Base-by-base conservation (phyloP, 2,113 vertebrate genomes). In the Mesoclemmys tuberculata region DNA sequence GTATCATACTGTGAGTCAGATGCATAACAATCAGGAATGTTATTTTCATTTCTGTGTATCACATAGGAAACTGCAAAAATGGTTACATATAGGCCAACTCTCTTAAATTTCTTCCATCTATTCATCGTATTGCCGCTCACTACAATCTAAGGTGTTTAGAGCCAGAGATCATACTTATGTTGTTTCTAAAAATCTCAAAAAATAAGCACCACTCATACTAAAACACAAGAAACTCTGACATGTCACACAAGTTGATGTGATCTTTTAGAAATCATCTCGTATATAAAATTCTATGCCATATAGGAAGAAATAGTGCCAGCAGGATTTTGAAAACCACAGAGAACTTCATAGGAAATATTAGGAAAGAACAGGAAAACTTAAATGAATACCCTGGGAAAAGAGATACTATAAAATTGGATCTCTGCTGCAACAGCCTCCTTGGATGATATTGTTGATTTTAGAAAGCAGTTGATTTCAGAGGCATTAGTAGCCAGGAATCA, bases 241-340 rank as follows among this genome's bases (percentile, higher is more conserved):
- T 82, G 84, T 96, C 94, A 95, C 54, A 89, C 38, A 92, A 75
- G 56, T 31, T 96, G 90, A 96, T 96, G 92, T 97, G 82, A 90
- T 96, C 84, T 93, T 97, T 92, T 85, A 61, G 74, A 97, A 97
- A 93, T 84, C 46, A 86, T 84, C 95, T 91, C 74, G 38, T 61
- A 84, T 61, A 87, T 90, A 97, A 90, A 82, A 94, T 94, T 78
- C 16, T 94, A 90, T 93, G 80, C 46, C 9, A 3, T 75, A 44
- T 92, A 94, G 48, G 78, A 96, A 96, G 94, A 98, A 97, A 94
- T 81, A 91, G 61, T 93, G 68, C 71, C 91, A 97, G 82, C 52
- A 90, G 79, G 92, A 92, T 96, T 97, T 22, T 94, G 82, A 96
- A 98, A 98, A 94, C 82, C 94, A 94, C 82, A 92, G 94, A 97